Evolutionary conservation across 2,888 invertebrate genomes (phyloP).

Genomic region (Melangyna quadrimaculata): DNA sequence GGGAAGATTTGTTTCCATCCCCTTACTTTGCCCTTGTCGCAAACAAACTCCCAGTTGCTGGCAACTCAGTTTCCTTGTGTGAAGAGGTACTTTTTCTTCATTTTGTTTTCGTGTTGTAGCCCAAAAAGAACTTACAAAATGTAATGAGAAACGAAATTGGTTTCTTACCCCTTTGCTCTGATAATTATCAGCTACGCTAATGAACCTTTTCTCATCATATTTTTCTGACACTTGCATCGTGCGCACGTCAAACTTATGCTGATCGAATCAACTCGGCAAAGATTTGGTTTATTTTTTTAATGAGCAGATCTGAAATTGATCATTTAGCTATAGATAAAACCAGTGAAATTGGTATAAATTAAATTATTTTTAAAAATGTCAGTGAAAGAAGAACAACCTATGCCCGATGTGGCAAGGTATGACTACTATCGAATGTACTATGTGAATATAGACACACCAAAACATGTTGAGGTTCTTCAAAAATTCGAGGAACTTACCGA

Average conservation of each 20-base stretch:
- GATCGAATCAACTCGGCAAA: not conserved
- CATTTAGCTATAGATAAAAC: not conserved
- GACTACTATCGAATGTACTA: slow-evolving; percentile 80
- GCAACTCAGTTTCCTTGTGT: too few relatives aligned
- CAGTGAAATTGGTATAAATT: not conserved
- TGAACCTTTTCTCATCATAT: not conserved
- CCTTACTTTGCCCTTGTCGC: too few relatives aligned
- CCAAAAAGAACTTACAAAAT: too few relatives aligned
- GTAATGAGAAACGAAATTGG: too few relatives aligned
- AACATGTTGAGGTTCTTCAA: slow-evolving; percentile 79
- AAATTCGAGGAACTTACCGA: slow-evolving; percentile 79
- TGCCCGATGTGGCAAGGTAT: slow-evolving; percentile 76
- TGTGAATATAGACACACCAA: slow-evolving; percentile 77
- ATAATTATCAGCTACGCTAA: not conserved
- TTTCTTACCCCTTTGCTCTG: not conserved
- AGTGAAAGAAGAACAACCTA: slow-evolving; percentile 19
- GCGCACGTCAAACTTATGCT: not conserved
- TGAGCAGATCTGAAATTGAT: not conserved
- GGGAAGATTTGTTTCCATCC: too few relatives aligned
- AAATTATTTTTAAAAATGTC: not conserved
- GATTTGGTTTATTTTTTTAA: not conserved
- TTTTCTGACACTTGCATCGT: not conserved
- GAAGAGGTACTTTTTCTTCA: too few relatives aligned
- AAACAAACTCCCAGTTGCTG: too few relatives aligned
- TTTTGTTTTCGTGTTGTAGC: too few relatives aligned